These are phyloP conservation scores for Hassar affinis DNA, from an alignment of 2,113 vertebrate genomes.

Conservation along the genomic window DNA sequence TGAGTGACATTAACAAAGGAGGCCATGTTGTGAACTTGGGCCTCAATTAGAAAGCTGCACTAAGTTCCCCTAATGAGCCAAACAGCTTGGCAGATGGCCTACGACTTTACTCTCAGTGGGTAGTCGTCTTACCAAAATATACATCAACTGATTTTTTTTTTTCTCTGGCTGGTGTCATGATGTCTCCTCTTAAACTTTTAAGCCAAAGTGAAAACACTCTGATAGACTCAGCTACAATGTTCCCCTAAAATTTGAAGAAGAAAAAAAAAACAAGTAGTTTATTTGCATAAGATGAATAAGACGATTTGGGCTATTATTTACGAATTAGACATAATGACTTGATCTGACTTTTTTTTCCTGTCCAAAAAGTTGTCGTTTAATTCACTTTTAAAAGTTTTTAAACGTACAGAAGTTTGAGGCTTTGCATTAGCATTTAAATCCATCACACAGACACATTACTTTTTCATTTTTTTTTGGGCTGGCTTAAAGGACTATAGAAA, in stretches of 20 bases:
- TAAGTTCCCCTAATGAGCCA: constrained; percentile 54
- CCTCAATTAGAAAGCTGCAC: constrained; percentile 56
- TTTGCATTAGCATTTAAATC: constrained; percentile 24
- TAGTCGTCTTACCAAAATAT: constrained; percentile 58
- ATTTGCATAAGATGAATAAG: constrained; percentile 39
- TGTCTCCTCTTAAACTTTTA: constrained; percentile 53
- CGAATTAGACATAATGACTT: constrained; percentile 25
- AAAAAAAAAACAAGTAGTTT: constrained; percentile 43
- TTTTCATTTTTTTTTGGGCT: constrained; percentile 11
- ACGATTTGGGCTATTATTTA: constrained; percentile 37
- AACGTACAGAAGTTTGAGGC: neutral
- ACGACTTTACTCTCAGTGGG: constrained; percentile 48
- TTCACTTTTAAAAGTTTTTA: neutral
- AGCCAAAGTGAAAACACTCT: constrained; percentile 45
- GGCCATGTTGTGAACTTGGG: constrained; percentile 54
- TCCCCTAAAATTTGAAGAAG: constrained; percentile 20
- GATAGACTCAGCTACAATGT: constrained; percentile 10
- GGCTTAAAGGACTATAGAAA: constrained; percentile 2
- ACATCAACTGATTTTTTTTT: constrained; percentile 55
- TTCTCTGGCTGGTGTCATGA: constrained; percentile 47
- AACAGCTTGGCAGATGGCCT: constrained; percentile 51
- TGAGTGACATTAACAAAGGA: constrained; percentile 49
- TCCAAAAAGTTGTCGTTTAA: neutral
- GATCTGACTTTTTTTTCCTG: neutral
- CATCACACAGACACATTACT: constrained; percentile 9